Evolutionary conservation across 2,797 vertebrate species (phyloP).

Genomic region (Zalophus californianus): DNA sequence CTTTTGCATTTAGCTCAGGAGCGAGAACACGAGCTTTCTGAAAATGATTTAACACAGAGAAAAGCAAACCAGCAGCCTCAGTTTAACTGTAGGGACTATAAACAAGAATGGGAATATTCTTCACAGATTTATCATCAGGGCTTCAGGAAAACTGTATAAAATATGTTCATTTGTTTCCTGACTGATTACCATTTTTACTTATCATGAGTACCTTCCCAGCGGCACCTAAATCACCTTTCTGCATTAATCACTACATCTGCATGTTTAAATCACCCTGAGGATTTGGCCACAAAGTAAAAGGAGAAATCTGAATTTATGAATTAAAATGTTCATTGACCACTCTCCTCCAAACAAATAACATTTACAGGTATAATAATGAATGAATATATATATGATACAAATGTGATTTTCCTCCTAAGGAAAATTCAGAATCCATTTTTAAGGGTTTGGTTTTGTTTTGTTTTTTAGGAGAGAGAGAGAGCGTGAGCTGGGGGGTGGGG

Average conservation of each 20-base stretch:
- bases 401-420: neutral
- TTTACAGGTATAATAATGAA: neutral
- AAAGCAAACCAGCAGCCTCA: slow-evolving; percentile 47
- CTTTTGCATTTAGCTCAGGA: neutral
- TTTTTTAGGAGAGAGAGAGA: neutral
- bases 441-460: neutral
- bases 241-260: neutral
- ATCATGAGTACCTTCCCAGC: neutral
- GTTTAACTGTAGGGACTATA: neutral
- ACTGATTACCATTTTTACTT: neutral
- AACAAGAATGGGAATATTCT: neutral
- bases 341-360: neutral
- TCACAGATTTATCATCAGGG: neutral
- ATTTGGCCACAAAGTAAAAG: neutral
- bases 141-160: neutral
- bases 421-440: slow-evolving; percentile 22
- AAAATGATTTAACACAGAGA: slow-evolving; percentile 29
- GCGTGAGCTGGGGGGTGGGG: neutral
- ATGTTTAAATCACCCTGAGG: neutral
- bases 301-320: neutral
- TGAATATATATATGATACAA: neutral
- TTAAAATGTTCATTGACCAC: neutral
- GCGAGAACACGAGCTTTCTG: neutral
- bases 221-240: neutral
- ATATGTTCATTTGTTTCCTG: neutral